A percentile compares a stretch with the other conserved stretches of the same genome.
phyloP scores from a whole-genome alignment of 2,113 vertebrate genomes.

The Electrona antarctica region DNA sequence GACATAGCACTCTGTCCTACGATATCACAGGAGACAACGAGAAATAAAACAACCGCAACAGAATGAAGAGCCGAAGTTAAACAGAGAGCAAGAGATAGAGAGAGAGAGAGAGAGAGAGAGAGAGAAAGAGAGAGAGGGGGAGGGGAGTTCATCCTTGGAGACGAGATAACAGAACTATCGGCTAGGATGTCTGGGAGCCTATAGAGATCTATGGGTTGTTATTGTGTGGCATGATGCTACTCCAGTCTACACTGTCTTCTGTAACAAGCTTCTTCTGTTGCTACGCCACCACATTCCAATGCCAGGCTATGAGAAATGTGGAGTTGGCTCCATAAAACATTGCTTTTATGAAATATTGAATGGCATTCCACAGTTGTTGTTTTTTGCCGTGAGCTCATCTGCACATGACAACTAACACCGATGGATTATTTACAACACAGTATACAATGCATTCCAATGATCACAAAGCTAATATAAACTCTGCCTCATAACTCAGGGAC shows the following conservation, averaged over 20 bases:
- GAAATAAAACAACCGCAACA: not conserved
- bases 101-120: not conserved
- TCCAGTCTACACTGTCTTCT: not conserved
- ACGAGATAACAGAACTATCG: not conserved
- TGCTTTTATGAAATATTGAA: conserved; percentile 33
- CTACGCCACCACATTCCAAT: conserved; percentile 9
- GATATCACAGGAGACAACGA: not conserved
- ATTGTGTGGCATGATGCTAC: conserved; percentile 9
- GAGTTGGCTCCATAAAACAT: conserved; percentile 47
- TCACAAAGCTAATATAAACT: conserved; percentile 48
- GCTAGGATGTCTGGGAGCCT: not conserved
- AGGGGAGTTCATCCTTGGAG: not conserved
- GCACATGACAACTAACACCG: conserved; percentile 18
- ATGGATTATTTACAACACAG: conserved; percentile 40
- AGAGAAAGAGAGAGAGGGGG: not conserved
- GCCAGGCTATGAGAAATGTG: conserved; percentile 16
- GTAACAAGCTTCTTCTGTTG: conserved; percentile 10
- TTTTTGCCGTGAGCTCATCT: conserved; percentile 41
- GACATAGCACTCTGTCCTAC: not conserved
- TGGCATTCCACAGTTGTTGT: conserved; percentile 13
- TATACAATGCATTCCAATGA: conserved; percentile 47
- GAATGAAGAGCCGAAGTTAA: not conserved
- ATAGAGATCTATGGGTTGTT: conserved; percentile 25
- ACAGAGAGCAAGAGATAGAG: not conserved
- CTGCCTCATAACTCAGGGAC: conserved; percentile 42